These are phyloP conservation scores for Chrysoperla carnea DNA, from an alignment of 1,140 invertebrate genomes.

Conservation along the genomic window DNA sequence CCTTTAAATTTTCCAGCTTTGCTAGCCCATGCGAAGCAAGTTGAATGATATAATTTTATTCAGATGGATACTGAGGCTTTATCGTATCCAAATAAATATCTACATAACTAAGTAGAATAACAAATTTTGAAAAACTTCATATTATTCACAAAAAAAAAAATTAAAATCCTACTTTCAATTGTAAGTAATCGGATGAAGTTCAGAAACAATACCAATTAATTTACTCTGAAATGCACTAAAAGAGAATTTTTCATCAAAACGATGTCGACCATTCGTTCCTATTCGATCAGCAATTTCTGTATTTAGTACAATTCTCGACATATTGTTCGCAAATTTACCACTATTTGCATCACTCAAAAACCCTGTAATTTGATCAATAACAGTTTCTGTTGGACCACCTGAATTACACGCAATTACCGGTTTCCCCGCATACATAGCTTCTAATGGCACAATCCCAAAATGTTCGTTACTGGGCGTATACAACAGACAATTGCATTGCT, in stretches of 20 bases:
- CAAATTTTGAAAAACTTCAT: too few relatives aligned
- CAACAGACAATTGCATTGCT: constrained; percentile 55
- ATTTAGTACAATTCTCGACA: constrained; percentile 46
- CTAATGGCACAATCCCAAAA: constrained; percentile 98
- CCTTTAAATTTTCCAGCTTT: too few relatives aligned
- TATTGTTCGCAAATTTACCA: constrained; percentile 58
- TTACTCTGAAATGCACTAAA: not conserved
- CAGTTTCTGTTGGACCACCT: constrained; percentile 90
- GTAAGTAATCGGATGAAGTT: too few relatives aligned
- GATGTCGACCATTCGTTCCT: constrained; percentile 44
- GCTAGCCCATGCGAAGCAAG: too few relatives aligned
- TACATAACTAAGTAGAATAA: too few relatives aligned
- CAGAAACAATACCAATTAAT: too few relatives aligned
- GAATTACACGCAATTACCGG: constrained; percentile 91
- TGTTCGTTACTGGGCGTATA: constrained; percentile 97
- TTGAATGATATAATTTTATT: too few relatives aligned
- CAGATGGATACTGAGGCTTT: too few relatives aligned
- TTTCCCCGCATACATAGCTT: constrained; percentile 88
- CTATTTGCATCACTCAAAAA: constrained; percentile 58
- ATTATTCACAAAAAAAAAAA: too few relatives aligned
- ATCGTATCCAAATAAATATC: too few relatives aligned
- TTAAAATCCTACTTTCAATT: too few relatives aligned
- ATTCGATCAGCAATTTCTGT: constrained; percentile 36
- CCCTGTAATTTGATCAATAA: constrained; percentile 76
- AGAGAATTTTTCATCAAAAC: constrained; percentile 48